These are phyloP conservation scores for Hirtodrosophila histrioides DNA, from an alignment of 2,888 invertebrate species.

Conservation along the genomic window DNA sequence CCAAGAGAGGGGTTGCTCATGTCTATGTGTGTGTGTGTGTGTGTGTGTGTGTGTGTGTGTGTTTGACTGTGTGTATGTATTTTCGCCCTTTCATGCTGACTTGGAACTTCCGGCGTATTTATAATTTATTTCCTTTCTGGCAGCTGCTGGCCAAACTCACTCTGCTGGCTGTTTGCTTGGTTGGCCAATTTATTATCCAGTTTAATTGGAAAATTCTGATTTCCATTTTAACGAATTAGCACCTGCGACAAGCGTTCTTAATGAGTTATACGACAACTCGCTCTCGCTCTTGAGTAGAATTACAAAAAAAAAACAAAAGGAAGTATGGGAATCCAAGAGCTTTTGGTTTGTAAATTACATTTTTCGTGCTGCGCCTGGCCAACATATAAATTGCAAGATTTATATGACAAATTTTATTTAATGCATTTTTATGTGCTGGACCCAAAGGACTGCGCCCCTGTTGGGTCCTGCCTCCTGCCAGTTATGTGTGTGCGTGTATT, in stretches of 20 bases:
- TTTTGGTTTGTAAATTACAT: conserved; percentile 75
- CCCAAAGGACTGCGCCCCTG: conserved; percentile 41
- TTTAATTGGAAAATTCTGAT: conserved; percentile 80
- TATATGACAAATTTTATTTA: conserved; percentile 80
- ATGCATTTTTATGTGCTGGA: conserved; percentile 73
- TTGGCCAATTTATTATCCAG: conserved; percentile 79
- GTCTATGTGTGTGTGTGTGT: conserved; percentile 4
- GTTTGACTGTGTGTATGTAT: conserved; percentile 24
- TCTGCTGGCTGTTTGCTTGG: conserved; percentile 21
- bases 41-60: conserved; percentile 3
- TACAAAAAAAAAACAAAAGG: conserved; percentile 17
- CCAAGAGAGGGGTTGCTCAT: conserved; percentile 32
- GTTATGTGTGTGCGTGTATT: conserved; percentile 5
- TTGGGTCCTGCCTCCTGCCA: conserved; percentile 28
- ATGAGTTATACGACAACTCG: conserved; percentile 74
- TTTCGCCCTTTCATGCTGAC: conserved; percentile 79
- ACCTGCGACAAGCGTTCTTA: conserved; percentile 77
- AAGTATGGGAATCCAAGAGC: conserved; percentile 51
- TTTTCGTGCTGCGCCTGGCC: conserved; percentile 58
- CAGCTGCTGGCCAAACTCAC: conserved; percentile 63
- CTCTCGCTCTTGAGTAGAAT: conserved; percentile 44
- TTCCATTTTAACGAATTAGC: conserved; percentile 80
- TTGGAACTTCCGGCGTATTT: conserved; percentile 81
- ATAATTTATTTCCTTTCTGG: conserved; percentile 77
- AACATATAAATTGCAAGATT: conserved; percentile 80